A percentile compares a stretch with the other conserved stretches of the same genome.
phyloP scores from a whole-genome alignment of 2,113 vertebrate genomes.

The Puntigrus tetrazona region DNA sequence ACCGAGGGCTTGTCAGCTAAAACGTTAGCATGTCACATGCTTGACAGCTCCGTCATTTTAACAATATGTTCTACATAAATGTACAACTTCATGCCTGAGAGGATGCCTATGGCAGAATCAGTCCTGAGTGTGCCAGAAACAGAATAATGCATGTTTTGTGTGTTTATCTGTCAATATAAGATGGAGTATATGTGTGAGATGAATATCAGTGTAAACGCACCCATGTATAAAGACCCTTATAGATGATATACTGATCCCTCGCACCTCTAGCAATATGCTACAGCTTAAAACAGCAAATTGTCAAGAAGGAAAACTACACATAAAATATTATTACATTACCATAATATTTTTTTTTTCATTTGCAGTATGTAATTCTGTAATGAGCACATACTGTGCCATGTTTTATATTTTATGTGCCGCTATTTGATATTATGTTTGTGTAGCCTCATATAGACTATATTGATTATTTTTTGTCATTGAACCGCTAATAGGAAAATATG shows the following conservation, averaged over 20 bases:
- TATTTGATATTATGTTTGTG: too few relatives aligned
- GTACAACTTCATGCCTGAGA: neutral
- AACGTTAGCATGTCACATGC: neutral
- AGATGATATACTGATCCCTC: neutral
- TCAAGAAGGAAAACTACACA: too few relatives aligned
- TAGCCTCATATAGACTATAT: too few relatives aligned
- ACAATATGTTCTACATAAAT: constrained; percentile 8
- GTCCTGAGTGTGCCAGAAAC: neutral
- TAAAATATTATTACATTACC: neutral
- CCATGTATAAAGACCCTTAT: neutral
- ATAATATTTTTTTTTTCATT: neutral
- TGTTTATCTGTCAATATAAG: constrained; percentile 3
- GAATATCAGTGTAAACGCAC: neutral
- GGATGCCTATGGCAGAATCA: constrained; percentile 22
- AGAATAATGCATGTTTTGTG: neutral
- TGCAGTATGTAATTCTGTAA: neutral
- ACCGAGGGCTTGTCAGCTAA: neutral
- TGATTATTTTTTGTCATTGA: too few relatives aligned
- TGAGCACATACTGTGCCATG: too few relatives aligned
- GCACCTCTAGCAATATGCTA: neutral
- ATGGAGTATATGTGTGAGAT: neutral
- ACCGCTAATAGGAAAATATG: neutral
- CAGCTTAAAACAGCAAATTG: neutral
- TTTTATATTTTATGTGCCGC: neutral
- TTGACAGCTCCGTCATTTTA: constrained; percentile 10